These are phyloP conservation scores for Chlamydotis undulata DNA, from an alignment of 2,113 vertebrate species.

Conservation along the genomic window DNA sequence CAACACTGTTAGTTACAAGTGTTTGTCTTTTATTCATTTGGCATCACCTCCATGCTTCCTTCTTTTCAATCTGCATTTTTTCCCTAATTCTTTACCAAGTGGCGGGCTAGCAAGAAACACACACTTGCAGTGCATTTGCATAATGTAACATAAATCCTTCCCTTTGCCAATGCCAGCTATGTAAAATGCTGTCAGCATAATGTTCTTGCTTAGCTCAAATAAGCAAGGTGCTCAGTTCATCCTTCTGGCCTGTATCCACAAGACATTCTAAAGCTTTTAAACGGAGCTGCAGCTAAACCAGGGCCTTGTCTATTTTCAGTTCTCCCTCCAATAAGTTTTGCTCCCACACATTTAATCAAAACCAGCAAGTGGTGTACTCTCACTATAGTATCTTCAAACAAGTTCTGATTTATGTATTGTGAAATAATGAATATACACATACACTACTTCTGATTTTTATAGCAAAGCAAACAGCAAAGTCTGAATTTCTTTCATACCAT, in stretches of 20 bases:
- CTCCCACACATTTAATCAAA: background rate
- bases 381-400: background rate
- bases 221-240: background rate
- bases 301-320: background rate
- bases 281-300: background rate
- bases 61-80: background rate
- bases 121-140: background rate
- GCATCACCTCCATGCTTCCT: background rate
- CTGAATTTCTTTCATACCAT: background rate
- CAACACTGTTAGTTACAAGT: background rate
- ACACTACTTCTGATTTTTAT: background rate
- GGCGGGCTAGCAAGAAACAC: background rate
- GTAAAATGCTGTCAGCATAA: background rate
- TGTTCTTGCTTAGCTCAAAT: background rate
- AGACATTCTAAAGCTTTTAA: background rate
- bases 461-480: background rate
- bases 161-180: background rate
- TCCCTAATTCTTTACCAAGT: background rate
- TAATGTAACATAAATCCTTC: background rate
- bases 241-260: background rate
- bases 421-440: background rate
- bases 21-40: background rate
- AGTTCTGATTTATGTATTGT: background rate
- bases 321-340: background rate
- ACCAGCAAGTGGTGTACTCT: background rate